Evolutionary conservation across 1,140 invertebrate genomes (phyloP).

Genomic region (Atta cephalotes): DNA sequence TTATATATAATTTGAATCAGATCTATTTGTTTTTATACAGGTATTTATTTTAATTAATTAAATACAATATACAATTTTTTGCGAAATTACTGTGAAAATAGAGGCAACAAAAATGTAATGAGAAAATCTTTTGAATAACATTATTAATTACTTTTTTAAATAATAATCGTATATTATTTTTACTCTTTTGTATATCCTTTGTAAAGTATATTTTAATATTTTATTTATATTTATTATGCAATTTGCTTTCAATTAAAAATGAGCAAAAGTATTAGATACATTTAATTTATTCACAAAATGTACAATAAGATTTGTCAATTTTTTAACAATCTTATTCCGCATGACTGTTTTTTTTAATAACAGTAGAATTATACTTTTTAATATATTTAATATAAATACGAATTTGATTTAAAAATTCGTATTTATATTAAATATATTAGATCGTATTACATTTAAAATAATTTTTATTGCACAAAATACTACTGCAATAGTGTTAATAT

Average conservation of each 20-base stretch:
- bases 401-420: not conserved
- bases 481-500: not conserved
- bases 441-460: not conserved
- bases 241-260: not conserved
- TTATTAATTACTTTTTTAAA: conserved; percentile 61
- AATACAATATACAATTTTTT: not conserved
- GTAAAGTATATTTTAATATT: not conserved
- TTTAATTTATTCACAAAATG: not conserved
- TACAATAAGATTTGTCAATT: not conserved
- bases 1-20: not conserved
- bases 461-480: not conserved
- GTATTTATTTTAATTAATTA: not conserved
- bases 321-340: not conserved
- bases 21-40: not conserved
- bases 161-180: not conserved
- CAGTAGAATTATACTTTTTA: not conserved
- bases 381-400: not conserved
- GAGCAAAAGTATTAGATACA: not conserved
- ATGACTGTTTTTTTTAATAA: conserved; percentile 7
- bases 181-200: too few species aligned
- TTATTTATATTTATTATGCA: not conserved
- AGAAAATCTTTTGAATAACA: conserved; percentile 47
- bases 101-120: conserved; percentile 25
- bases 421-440: too few species aligned
- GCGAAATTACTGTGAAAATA: conserved; percentile 36